Percentiles rank a stretch among this genome's conserved stretches.
Conservation (phyloP, 2,113 vertebrate genomes). For the Morphnarchus princeps region DNA sequence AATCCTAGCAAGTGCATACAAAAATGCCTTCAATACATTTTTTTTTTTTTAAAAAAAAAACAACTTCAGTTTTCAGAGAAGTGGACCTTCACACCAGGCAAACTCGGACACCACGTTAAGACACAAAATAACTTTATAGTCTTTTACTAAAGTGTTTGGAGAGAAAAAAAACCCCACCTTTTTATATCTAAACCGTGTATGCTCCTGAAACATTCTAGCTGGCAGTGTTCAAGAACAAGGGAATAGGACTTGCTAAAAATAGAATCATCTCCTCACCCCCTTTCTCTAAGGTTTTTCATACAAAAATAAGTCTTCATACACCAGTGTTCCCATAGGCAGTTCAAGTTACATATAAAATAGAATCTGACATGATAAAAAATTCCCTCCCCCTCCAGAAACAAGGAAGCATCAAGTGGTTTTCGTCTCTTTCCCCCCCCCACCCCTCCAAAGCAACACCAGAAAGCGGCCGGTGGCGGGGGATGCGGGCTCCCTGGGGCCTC, state of each 20-base stretch:
- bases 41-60: too few species aligned
- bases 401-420: neutral
- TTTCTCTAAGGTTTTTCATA: slow-evolving; percentile 67
- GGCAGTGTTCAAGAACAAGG: slow-evolving; percentile 67
- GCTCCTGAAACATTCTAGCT: slow-evolving; percentile 46
- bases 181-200: neutral
- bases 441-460: neutral
- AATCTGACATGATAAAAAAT: slow-evolving; percentile 42
- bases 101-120: slow-evolving; percentile 6
- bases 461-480: neutral
- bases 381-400: neutral
- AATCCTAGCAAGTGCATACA: slow-evolving; percentile 83
- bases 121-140: slow-evolving; percentile 12
- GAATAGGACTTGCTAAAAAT: slow-evolving; percentile 52
- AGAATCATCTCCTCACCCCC: slow-evolving; percentile 42
- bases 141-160: slow-evolving; percentile 75
- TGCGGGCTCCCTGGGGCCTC: neutral
- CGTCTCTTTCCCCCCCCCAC: neutral
- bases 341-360: slow-evolving; percentile 66
- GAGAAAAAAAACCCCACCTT: neutral
- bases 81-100: slow-evolving; percentile 65
- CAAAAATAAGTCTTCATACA: slow-evolving; percentile 87
- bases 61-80: slow-evolving; percentile 63
- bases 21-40: slow-evolving; percentile 72
- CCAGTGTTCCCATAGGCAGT: slow-evolving; percentile 46